These are phyloP conservation scores for Glossophaga mutica DNA, from an alignment of 2,797 vertebrate genomes.

Conservation along the genomic window DNA sequence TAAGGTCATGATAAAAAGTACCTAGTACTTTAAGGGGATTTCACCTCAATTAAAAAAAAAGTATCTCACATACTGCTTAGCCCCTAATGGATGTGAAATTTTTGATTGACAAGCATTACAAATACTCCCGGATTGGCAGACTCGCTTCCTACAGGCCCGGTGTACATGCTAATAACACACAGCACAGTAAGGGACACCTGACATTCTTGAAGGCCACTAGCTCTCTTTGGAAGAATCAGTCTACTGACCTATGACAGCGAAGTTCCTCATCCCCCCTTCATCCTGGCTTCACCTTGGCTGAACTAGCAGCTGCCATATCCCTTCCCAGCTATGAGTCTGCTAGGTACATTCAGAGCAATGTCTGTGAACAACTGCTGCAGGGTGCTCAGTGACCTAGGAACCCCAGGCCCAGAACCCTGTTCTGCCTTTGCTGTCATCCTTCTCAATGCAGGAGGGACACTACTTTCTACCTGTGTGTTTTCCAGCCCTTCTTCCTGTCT, in stretches of 20 bases:
- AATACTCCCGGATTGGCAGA: too few relatives aligned
- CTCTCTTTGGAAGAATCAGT: not conserved
- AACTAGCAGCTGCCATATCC: not conserved
- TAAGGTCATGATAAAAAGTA: not conserved
- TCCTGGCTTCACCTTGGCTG: not conserved
- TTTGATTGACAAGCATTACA: not conserved
- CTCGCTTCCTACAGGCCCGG: not conserved
- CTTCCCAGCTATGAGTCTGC: not conserved
- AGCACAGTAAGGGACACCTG: not conserved
- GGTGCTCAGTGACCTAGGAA: not conserved
- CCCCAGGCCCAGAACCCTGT: not conserved
- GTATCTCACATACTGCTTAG: not conserved
- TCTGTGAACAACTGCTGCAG: not conserved
- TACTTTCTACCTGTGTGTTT: not conserved
- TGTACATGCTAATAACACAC: not conserved
- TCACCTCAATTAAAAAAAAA: not conserved
- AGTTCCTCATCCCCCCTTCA: not conserved
- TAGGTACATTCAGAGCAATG: not conserved
- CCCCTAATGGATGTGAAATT: not conserved
- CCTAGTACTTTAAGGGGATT: not conserved
- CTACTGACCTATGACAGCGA: rapidly evolving
- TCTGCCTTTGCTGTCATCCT: not conserved
- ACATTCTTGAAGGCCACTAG: not conserved
- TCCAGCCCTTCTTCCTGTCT: not conserved
- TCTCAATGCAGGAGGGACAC: not conserved